These are phyloP conservation scores for Brachylomia viminalis DNA, from an alignment of 2,888 invertebrate genomes.

Conservation along the genomic window DNA sequence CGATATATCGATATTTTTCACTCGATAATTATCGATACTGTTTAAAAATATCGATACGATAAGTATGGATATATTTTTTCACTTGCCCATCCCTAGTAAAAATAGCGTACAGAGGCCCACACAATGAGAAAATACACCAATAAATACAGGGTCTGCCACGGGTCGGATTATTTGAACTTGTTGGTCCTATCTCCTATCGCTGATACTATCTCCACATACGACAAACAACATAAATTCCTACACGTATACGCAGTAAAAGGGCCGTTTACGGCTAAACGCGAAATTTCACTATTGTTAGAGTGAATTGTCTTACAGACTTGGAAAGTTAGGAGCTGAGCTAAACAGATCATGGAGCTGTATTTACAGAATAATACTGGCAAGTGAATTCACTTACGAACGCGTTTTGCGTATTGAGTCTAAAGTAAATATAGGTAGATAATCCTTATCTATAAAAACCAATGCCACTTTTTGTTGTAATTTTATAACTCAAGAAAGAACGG, in stretches of 20 bases:
- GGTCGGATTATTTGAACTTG: slow-evolving; percentile 77
- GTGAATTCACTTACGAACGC: background rate
- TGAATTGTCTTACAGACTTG: slow-evolving; percentile 35
- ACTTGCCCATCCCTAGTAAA: no score
- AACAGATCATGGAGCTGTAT: slow-evolving; percentile 12
- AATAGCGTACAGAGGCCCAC: slow-evolving; percentile 70
- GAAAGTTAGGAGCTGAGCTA: slow-evolving; percentile 17
- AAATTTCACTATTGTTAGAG: slow-evolving; percentile 45
- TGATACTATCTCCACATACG: slow-evolving; percentile 74
- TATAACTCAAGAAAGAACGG: no score
- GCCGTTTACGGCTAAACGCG: slow-evolving; percentile 60
- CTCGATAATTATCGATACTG: no score
- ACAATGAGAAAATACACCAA: slow-evolving; percentile 76
- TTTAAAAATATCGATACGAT: no score
- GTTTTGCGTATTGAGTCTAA: background rate
- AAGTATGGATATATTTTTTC: no score
- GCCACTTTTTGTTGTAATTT: no score
- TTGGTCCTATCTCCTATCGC: slow-evolving; percentile 74
- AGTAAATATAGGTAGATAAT: background rate
- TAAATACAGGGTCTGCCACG: slow-evolving; percentile 71
- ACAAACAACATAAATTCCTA: slow-evolving; percentile 75
- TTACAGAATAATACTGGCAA: slow-evolving; percentile 25
- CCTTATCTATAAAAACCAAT: no score
- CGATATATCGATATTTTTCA: no score
- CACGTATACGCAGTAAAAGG: slow-evolving; percentile 68